Evolutionary conservation across 1,140 invertebrate genomes (phyloP).

Genomic region (Oryzaephilus surinamensis): DNA sequence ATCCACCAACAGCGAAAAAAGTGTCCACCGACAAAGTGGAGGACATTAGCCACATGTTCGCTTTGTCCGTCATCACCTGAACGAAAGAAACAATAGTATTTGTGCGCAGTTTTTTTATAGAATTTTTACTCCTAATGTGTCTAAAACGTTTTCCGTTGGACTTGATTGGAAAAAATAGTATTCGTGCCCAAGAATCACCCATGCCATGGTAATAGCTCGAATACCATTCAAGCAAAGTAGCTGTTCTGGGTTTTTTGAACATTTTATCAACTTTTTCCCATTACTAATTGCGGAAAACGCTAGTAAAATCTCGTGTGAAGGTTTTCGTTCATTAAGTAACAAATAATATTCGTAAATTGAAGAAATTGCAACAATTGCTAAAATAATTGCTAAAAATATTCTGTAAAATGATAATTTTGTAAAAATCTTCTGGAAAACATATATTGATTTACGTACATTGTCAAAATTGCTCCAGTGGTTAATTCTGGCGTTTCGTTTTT

Average conservation of each 20-base stretch:
- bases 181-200: constrained; percentile 53
- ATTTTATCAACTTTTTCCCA: constrained; percentile 7
- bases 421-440: too few relatives aligned
- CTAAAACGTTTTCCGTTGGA: constrained; percentile 3
- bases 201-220: constrained; percentile 47
- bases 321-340: too few relatives aligned
- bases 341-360: too few relatives aligned
- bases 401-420: too few relatives aligned
- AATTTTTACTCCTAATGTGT: constrained; percentile 5
- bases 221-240: constrained; percentile 43
- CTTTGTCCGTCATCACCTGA: constrained; percentile 21
- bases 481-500: too few relatives aligned
- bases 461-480: too few relatives aligned
- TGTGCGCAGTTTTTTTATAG: neutral
- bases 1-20: constrained; percentile 44
- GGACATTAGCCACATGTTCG: constrained; percentile 27
- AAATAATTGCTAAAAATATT: too few relatives aligned
- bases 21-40: constrained; percentile 42
- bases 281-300: constrained; percentile 8
- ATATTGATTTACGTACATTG: too few relatives aligned
- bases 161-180: constrained; percentile 14
- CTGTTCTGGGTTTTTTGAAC: constrained; percentile 11
- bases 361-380: too few relatives aligned
- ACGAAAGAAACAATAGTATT: constrained; percentile 21
- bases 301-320: constrained; percentile 1